Base-by-base conservation (phyloP, 2,888 invertebrate species). In the Drosophila prostipennis region DNA sequence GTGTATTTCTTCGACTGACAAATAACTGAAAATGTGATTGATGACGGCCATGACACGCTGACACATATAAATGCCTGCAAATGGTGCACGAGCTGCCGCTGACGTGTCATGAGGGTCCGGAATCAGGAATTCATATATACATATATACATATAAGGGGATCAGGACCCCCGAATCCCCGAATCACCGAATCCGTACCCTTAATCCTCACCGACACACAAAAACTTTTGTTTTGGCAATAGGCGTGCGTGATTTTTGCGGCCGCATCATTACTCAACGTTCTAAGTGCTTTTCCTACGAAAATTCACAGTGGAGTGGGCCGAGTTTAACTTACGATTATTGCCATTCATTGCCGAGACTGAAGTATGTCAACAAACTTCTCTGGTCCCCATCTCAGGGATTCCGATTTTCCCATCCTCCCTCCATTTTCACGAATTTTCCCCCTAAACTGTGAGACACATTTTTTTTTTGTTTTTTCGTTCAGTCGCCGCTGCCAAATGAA, bases 1-100 rank as follows among this genome's bases (percentile, higher is more conserved):
- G 26, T 60, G 70, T 19, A 19, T 37, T 40, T 43, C 70, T 73
- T 67, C 77, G 70, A 69, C 87, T 86, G 79, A 82, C 84, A 86
- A 82, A 87, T 87, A 82, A 84, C 84, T 87, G 77, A 79, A 77
- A 80, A 80, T 51, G 82, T 83, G 82, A 83, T 83, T 83, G 82
- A 83, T 83, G 82, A 79, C 71, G 74, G 68, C 71, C 84, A 69
- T 80, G 82, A 87, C 82, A 87, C 75, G 81, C 74, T 84, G 82
- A 83, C 87, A 83, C 81, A 87, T 84, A 87, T 83, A 83, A 83
- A 83, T 87, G 82, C 87, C 74, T 68, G 72, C 75, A 87, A 84
- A 84, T 84, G 82, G 87, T 63, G 85, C 75, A 72, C 67, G 69
- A 68, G 68, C 68, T 80, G 83, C 54, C 76, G 68, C 61, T 86